These are phyloP conservation scores for Spheniscus mendiculus DNA, from an alignment of 2,113 vertebrate species.

Conservation along the genomic window DNA sequence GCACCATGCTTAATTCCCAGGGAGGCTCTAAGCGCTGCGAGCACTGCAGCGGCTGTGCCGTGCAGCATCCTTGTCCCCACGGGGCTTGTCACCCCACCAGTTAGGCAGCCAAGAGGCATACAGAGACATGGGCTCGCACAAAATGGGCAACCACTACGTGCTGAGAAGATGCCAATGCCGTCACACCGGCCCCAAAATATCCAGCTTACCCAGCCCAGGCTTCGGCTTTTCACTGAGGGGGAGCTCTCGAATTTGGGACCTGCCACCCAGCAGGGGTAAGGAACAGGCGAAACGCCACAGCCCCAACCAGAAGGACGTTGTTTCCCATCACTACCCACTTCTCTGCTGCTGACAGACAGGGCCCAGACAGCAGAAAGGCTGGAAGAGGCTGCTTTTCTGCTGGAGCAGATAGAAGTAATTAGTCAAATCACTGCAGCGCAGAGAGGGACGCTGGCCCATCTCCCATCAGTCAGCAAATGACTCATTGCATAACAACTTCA, in stretches of 20 bases:
- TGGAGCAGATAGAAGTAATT: constrained; percentile 42
- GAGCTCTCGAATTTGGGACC: not conserved
- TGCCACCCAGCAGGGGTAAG: not conserved
- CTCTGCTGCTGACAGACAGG: not conserved
- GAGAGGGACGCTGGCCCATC: not conserved
- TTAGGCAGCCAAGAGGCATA: not conserved
- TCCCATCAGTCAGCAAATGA: not conserved
- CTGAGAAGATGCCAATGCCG: not conserved
- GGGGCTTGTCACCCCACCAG: not conserved
- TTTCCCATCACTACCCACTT: not conserved
- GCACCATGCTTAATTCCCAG: rapidly evolving
- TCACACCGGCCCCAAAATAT: rapidly evolving
- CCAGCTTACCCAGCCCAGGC: rapidly evolving
- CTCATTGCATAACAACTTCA: not conserved
- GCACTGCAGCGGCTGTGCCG: not conserved
- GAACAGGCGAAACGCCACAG: not conserved
- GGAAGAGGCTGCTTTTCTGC: not conserved
- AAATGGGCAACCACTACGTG: not conserved
- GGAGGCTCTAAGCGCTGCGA: not conserved
- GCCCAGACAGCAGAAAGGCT: not conserved
- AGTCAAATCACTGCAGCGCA: constrained; percentile 14
- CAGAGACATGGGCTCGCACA: rapidly evolving
- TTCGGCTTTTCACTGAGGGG: not conserved
- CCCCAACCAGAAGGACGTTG: not conserved
- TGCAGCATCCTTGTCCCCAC: not conserved